Evolutionary conservation across 2,888 invertebrate species (phyloP), one percentile per base, ranked within the genome.

Genomic region (Cybosia mesomella): DNA sequence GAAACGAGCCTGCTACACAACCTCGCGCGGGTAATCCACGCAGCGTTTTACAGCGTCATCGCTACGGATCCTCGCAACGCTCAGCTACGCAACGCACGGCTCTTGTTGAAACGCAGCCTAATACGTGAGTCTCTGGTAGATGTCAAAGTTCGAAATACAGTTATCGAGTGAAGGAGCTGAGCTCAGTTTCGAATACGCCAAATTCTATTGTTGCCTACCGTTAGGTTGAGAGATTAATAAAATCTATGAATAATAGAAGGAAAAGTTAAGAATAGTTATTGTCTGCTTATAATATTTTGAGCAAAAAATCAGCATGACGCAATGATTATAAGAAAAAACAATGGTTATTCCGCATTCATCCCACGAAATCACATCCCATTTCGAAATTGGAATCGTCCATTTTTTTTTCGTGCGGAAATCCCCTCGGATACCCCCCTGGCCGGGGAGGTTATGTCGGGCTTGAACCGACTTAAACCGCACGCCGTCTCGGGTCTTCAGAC

Each of bases 121-220:
- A 49, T 39, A 24, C 22, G n/a, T 49, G 49, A 49, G n/a, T 49
- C 43, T 49, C n/a, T 49, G 8, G 49, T 49, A 49, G 49, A 49
- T 49, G 49, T 49, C 49, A 49, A 49, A 49, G 49, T 49, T 49
- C 49, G n/a, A 8, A 49, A n/a, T 49, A 49, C 49, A 49, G 49
- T 49, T 49, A n/a, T 49, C 18, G 0, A 9, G 49, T 49, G 49
- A 49, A 49, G 49, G 49, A 49, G 18, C 3, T 18, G 43, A 8
- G n/a, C n/a, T 8, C 28, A 28, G 3, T 9, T 18, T 1, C 9
- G 49, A 49, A 49, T 49, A 49, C 9, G n/a, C 9, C n/a, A n/a
- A 49, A 49, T 49, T 7, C 18, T 8, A 49, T 49, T 49, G 49
- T 49, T n/a, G n/a, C 1, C n/a, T 49, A n/a, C 43, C 8, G 49